Evolutionary conservation across 2,113 vertebrate species (phyloP), one percentile per base, ranked within the genome.

Genomic region (Butorides virescens): DNA sequence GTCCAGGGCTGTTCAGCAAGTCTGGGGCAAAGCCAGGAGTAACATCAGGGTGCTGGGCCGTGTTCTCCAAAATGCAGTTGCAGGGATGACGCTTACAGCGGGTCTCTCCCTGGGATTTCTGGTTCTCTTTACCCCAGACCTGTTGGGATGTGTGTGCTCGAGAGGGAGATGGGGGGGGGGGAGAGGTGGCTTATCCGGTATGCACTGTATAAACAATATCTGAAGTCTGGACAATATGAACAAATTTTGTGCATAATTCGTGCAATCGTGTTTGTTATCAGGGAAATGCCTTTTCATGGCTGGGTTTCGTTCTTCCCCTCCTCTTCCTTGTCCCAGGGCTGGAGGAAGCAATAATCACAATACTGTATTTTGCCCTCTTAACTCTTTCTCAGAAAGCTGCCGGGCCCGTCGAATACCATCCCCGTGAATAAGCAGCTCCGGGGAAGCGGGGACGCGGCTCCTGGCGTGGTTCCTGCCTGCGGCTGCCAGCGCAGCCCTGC

Each of bases 221-320:
- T 62, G 61, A 86, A 80, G 96, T 82, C 88, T 9, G 92, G 90
- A 84, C 92, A 92, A 52, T 67, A 61, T 44, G 87, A 79, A 8
- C 67, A 20, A 65, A 84, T 96, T 92, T 27, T 73, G 96, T 81
- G 91, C 93, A 65, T 95, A 94, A 96, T 95, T 96, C 58, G 79
- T 75, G 86, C 50, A 26, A 37, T 74, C 56, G 29, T 96, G 92
- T 96, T 97, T 97, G 96, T 98, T 97, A 97, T 98, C 92, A 95
- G 96, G 97, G 97, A 98, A 98, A 97, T 98, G 96, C 96, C 97
- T 98, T 97, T 95, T 92, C 22, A 7, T 83, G 92, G 90, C 97
- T 95, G 97, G 88, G n/a, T 15, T 94, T 97, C 67, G 23, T 80
- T 97, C 92, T 91, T 95, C 96, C 96, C 93, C 95, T 98, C 95